Evolutionary conservation across 2,888 invertebrate species (phyloP), one percentile per base, ranked within the genome.

Genomic region (Apodemia zela): DNA sequence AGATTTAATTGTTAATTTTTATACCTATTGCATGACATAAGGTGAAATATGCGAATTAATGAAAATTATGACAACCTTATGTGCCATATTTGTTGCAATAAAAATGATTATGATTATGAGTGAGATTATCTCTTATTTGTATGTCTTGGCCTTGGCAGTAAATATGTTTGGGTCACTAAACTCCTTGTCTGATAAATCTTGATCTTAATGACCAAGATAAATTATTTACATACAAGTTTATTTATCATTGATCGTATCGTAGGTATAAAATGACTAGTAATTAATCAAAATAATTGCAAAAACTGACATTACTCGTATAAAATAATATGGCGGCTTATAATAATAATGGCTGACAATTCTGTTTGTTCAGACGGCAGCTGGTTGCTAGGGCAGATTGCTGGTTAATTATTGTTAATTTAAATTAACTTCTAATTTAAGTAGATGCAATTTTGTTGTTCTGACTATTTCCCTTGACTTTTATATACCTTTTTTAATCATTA

Each of bases 281-380:
- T 61, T 67, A 63, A 61, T 60, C 38, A 59, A 67, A 66, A 64
- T 63, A 62, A 63, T 62, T 59, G 67, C 59, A 68, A 67, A 68
- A 67, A 67, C 47, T 60, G 33, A 62, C 57, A 67, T 66, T 65
- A 67, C 59, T 67, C 61, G 66, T 57, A 61, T 71, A 77, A 75
- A 75, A 74, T 25, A 69, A 64, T 67, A 69, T 70, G 73, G 68
- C 66, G 71, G 68, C n/a, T 63, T 64, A 64, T 68, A 70, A 67
- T 71, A 74, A 74, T 74, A 76, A 78, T 78, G 72, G 68, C 67
- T 71, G 71, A 73, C 72, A 65, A 38, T 38, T 13, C 65, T 66
- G 78, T 72, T 51, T 74, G 72, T 78, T 73, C 72, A 66, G 65
- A 64, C 64, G 66, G 70, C 82, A 80, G 83, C 74, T 82, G 81